These are phyloP conservation scores for Lutraria lutraria DNA, from an alignment of 2,888 invertebrate species.

Conservation along the genomic window DNA sequence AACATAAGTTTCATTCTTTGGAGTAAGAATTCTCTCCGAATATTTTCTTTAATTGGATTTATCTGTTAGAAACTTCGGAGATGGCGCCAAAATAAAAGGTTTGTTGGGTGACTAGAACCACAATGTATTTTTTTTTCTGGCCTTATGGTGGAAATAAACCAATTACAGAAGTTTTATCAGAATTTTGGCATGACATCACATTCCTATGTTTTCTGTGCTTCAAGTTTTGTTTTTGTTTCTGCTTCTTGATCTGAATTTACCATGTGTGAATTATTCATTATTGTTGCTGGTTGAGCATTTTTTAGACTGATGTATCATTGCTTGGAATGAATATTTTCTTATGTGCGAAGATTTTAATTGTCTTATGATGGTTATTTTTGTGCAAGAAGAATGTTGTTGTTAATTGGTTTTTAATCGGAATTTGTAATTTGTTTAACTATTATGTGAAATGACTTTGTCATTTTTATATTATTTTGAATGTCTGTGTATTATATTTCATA, in stretches of 20 bases:
- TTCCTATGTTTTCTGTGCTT: slow-evolving; percentile 13
- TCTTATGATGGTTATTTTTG: no score
- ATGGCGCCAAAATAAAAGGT: no score
- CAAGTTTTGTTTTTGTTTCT: background rate
- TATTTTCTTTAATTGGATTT: no score
- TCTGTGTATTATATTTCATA: background rate
- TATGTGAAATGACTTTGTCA: background rate
- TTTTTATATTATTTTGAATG: background rate
- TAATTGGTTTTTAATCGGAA: background rate
- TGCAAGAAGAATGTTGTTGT: background rate
- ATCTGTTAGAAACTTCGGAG: no score
- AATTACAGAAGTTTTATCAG: slow-evolving; percentile 1
- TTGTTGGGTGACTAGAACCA: no score
- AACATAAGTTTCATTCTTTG: no score
- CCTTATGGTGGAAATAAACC: background rate
- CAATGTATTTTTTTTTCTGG: no score
- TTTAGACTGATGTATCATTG: background rate
- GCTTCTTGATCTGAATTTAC: background rate
- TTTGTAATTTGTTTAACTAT: background rate
- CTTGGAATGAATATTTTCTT: background rate
- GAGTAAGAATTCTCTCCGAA: no score
- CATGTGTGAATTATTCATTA: background rate
- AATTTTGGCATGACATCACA: slow-evolving; percentile 31
- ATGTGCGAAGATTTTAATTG: no score
- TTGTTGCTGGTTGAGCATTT: background rate